Percentiles rank a stretch among this genome's conserved stretches.
Evolutionary conservation across 2,888 invertebrate genomes (phyloP).

Genomic region (Toxonevra muliebris): DNA sequence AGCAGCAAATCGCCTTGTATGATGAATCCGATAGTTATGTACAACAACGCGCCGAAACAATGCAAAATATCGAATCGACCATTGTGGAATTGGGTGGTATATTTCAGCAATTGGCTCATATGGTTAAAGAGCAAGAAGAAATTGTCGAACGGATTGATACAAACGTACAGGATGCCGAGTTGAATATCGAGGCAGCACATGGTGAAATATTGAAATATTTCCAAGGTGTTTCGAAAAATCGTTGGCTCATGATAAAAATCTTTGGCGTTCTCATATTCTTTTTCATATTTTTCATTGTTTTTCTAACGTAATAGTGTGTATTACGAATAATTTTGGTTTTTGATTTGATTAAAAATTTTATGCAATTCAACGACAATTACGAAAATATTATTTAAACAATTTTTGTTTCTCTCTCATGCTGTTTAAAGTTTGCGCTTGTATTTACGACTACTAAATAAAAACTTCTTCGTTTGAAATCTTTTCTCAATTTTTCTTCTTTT

Average conservation of each 20-base stretch:
- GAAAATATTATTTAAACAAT: no score
- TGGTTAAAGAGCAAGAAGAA: slow-evolving; percentile 89
- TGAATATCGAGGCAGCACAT: slow-evolving; percentile 98
- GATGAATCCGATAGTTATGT: slow-evolving; percentile 91
- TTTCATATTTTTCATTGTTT: slow-evolving; percentile 98
- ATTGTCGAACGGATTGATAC: slow-evolving; percentile 97
- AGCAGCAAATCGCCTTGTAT: slow-evolving; percentile 78
- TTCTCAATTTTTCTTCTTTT: no score
- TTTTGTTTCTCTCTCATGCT: no score
- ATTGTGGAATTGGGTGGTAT: slow-evolving; percentile 99
- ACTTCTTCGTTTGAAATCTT: no score
- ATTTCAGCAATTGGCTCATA: slow-evolving; percentile 93
- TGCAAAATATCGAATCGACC: slow-evolving; percentile 99
- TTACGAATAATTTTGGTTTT: no score
- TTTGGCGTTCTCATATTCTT: slow-evolving; percentile 98
- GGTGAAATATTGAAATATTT: slow-evolving; percentile 97
- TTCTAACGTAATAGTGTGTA: slow-evolving; percentile 77
- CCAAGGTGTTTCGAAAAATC: slow-evolving; percentile 94
- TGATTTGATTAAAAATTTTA: no score
- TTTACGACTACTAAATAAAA: no score
- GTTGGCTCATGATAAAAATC: slow-evolving; percentile 99
- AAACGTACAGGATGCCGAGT: slow-evolving; percentile 92
- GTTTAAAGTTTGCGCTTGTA: no score
- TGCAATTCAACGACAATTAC: no score
- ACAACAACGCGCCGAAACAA: slow-evolving; percentile 93